Base-by-base conservation (phyloP, 2,888 invertebrate genomes). In the Holacanthella duospinosa region DNA sequence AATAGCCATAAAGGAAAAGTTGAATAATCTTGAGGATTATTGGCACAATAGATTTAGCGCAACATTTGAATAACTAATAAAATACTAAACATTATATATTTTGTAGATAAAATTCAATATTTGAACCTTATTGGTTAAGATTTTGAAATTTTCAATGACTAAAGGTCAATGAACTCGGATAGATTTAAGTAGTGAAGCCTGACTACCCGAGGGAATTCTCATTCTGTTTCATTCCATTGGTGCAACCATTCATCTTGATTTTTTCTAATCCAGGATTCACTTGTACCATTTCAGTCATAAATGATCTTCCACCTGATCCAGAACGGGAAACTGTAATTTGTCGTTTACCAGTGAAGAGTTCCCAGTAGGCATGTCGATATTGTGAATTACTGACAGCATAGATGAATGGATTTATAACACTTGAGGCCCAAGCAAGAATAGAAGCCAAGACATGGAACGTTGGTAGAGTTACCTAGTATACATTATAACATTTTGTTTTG, bases 311-410 rank as follows among this genome's bases (percentile, higher is more conserved):
- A 26, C 72, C 73, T 48, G 74, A 74, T 55, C 70, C 71, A 4
- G 75, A 74, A 48, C 70, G 68, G 28, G 74, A 74, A n/a, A 66
- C 65, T 12, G 71, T 70, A 61, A 59, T 59, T 43, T 59, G 60
- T 21, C 59, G 29, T 43, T 43, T 29, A 53, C 61, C 55, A 61
- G 73, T 74, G 19, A 77, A 68, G 0, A 76, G 64, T 25, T 72
- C 72, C 19, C 65, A 62, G 68, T 77, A 79, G 0, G 79, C 79
- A 9, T 73, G 83, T 75, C 85, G 79, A 75, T 93, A 93, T 74
- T 90, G 88, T 68, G 88, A 82, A 77, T 92, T 93, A 71, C 90
- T 90, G 6, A 87, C 88, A 2, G 92, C 92, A 78, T 93, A 93
- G 69, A 93, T 90, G 67, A 93, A 82, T 0, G 93, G 93, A 78